Conservation (phyloP, 2,888 invertebrate species). For the Rhamnusium bicolor region DNA sequence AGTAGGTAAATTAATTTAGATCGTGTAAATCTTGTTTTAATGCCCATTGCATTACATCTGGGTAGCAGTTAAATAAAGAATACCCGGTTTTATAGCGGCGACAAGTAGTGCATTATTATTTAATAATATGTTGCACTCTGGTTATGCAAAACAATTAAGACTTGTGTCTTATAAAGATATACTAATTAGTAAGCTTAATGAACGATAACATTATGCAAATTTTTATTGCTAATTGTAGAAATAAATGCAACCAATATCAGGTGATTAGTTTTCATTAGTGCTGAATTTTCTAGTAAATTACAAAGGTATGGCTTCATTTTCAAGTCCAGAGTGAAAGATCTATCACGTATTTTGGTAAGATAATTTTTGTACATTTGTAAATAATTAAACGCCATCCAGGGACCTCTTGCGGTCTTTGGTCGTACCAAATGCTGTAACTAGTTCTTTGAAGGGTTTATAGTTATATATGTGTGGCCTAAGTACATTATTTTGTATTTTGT, state of each 20-base stretch:
- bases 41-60: neutral
- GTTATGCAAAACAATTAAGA: neutral
- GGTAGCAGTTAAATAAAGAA: neutral
- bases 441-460: no score
- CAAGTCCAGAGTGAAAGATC: no score
- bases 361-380: no score
- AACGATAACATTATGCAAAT: neutral
- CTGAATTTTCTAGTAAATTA: no score
- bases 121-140: constrained; percentile 1
- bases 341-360: no score
- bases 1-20: constrained; percentile 19
- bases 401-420: no score
- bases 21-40: constrained; percentile 3
- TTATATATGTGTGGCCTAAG: no score
- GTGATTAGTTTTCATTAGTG: no score
- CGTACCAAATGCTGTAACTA: no score
- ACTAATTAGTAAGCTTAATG: neutral
- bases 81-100: neutral
- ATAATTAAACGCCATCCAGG: no score
- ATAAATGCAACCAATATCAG: neutral
- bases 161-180: neutral
- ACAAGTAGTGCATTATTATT: constrained; percentile 8
- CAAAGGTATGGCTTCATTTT: no score
- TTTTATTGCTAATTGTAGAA: neutral
- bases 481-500: no score